phyloP scores from a whole-genome alignment of 2,888 invertebrate species.

The Trissolcus japonicus region DNA sequence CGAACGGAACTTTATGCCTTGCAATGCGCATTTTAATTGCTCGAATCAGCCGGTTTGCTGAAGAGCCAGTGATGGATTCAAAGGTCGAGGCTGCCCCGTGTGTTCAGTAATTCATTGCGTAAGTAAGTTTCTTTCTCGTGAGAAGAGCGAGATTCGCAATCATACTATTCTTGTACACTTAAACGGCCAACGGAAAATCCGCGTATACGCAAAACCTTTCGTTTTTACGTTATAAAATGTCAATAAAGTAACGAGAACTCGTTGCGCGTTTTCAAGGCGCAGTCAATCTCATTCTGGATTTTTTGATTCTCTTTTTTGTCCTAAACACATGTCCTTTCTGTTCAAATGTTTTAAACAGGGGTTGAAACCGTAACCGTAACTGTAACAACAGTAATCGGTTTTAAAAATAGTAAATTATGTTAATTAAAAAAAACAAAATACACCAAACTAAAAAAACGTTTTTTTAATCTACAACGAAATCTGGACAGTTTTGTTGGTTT shows the following conservation, averaged over 20 bases:
- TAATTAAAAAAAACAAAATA: too few species aligned
- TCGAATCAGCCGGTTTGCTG: slow-evolving; percentile 42
- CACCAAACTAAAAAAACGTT: too few species aligned
- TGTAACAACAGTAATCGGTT: too few species aligned
- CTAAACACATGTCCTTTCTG: neutral
- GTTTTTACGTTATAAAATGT: slow-evolving; percentile 52
- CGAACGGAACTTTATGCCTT: slow-evolving; percentile 26
- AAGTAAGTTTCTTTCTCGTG: slow-evolving; percentile 58
- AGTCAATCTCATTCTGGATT: slow-evolving; percentile 13
- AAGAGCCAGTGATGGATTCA: slow-evolving; percentile 54
- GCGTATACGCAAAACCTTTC: slow-evolving; percentile 46
- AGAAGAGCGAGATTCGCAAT: slow-evolving; percentile 57
- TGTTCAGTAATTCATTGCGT: slow-evolving; percentile 58
- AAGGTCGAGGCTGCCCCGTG: slow-evolving; percentile 59
- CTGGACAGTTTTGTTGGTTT: too few species aligned
- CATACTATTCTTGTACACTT: slow-evolving; percentile 53
- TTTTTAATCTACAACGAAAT: too few species aligned
- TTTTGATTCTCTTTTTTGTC: slow-evolving; percentile 13
- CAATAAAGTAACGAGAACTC: slow-evolving; percentile 47
- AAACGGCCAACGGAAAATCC: slow-evolving; percentile 24
- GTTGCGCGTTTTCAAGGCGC: slow-evolving; percentile 34
- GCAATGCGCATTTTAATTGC: slow-evolving; percentile 45
- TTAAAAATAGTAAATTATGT: too few species aligned
- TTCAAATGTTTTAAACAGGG: too few species aligned
- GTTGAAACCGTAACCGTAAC: too few species aligned